A percentile compares a stretch with the other conserved stretches of the same genome.
Evolutionary conservation across 2,113 vertebrate genomes (phyloP).

Genomic region (Tringa solitaria): DNA sequence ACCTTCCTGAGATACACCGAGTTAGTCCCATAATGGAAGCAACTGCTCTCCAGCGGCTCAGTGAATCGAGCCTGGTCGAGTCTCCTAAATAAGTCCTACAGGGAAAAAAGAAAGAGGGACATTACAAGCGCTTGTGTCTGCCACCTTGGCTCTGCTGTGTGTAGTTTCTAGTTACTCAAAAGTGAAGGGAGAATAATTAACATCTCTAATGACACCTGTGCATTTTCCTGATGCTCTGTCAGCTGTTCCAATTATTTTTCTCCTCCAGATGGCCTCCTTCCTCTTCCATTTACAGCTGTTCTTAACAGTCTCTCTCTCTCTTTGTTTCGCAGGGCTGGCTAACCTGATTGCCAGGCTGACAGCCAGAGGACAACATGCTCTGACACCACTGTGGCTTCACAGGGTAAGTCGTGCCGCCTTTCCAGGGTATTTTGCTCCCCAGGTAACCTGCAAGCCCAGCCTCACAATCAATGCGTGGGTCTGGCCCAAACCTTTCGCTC

Average conservation of each 20-base stretch:
- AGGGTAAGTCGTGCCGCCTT: neutral
- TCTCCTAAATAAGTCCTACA: slow-evolving; percentile 75
- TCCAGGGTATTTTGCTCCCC: neutral
- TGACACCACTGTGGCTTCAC: neutral
- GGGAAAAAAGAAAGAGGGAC: neutral
- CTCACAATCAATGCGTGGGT: neutral
- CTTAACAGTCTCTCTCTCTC: neutral
- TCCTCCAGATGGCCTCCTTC: slow-evolving; percentile 35
- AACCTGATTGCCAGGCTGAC: neutral
- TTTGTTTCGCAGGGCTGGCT: neutral
- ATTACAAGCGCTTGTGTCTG: neutral
- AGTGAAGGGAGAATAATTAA: neutral
- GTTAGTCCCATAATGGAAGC: slow-evolving; percentile 78
- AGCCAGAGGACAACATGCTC: neutral
- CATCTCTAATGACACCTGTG: neutral
- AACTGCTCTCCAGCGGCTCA: slow-evolving; percentile 70
- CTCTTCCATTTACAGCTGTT: slow-evolving; percentile 19
- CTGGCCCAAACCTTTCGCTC: neutral
- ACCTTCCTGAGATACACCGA: slow-evolving; percentile 65
- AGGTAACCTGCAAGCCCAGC: neutral
- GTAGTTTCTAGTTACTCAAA: neutral
- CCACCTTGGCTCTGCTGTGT: neutral
- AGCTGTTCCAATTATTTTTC: neutral
- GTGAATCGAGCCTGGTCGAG: slow-evolving; percentile 67
- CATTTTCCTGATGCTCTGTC: neutral